Percentiles rank a stretch among this genome's conserved stretches.
Evolutionary conservation across 2,113 vertebrate genomes (phyloP).

Genomic region (Cyprinodon brontotheroides): DNA sequence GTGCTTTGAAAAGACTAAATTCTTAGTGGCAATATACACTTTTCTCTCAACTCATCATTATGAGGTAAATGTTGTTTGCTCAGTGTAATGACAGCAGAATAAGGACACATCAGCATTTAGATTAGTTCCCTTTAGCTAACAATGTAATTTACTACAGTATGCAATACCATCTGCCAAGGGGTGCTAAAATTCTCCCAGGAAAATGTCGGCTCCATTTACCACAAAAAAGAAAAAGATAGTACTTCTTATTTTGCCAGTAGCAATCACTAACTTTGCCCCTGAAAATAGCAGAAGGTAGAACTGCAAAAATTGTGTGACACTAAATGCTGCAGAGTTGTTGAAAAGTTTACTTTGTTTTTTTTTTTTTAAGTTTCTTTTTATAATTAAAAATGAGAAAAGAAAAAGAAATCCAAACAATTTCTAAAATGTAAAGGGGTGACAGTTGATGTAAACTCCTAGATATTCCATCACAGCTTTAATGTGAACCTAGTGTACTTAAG

Average conservation of each 20-base stretch:
- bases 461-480: too few relatives aligned
- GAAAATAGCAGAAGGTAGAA: not conserved
- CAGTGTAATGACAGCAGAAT: slow-evolving; percentile 4
- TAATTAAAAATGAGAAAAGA: not conserved
- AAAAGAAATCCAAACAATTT: too few relatives aligned
- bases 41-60: not conserved
- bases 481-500: too few relatives aligned
- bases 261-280: not conserved
- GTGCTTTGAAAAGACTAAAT: not conserved
- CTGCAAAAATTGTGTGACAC: not conserved
- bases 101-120: slow-evolving; percentile 14
- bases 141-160: slow-evolving; percentile 4
- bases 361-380: not conserved
- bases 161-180: slow-evolving; percentile 6
- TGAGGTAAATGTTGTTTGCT: slow-evolving; percentile 13
- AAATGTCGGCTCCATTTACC: not conserved
- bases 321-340: not conserved
- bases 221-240: not conserved
- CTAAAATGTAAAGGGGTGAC: too few relatives aligned
- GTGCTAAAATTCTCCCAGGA: slow-evolving; percentile 7
- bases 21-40: slow-evolving; percentile 4
- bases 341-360: not conserved
- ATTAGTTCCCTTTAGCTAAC: not conserved
- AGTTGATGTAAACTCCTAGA: too few relatives aligned
- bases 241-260: not conserved